A percentile compares a stretch with the other conserved stretches of the same genome.
These are phyloP conservation scores for Halcyon senegalensis DNA, from an alignment of 2,113 vertebrate genomes.

Conservation along the genomic window DNA sequence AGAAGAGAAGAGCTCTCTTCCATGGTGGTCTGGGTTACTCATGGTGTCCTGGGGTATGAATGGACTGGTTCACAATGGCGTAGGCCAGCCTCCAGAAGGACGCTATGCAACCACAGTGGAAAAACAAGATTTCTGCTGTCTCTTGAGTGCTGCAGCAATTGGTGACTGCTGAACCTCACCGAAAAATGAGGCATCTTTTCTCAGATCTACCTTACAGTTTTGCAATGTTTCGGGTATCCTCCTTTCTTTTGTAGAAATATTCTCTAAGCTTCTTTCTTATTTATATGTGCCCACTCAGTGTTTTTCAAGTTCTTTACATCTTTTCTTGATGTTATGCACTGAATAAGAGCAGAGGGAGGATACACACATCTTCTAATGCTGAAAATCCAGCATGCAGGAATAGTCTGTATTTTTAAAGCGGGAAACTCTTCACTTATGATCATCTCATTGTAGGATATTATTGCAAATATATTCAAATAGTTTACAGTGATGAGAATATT, in stretches of 20 bases:
- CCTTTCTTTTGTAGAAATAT: not conserved
- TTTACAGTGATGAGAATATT: not conserved
- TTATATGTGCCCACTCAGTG: not conserved
- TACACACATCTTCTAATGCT: not conserved
- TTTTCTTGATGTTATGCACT: not conserved
- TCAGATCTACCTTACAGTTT: not conserved
- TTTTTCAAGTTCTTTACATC: not conserved
- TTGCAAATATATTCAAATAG: not conserved
- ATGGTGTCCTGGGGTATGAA: accelerated
- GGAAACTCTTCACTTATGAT: not conserved
- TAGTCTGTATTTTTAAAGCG: not conserved
- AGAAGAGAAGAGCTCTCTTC: not conserved
- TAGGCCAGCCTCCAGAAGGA: not conserved
- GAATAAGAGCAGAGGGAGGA: not conserved
- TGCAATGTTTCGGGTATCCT: not conserved
- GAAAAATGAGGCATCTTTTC: not conserved
- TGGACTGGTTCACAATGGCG: not conserved
- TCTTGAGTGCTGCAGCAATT: not conserved
- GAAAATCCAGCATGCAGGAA: not conserved
- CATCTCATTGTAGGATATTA: not conserved
- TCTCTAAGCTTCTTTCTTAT: not conserved
- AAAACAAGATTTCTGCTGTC: not conserved
- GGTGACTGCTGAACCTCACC: not conserved
- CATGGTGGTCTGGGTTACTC: not conserved
- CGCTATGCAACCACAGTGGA: too few species aligned